These are phyloP conservation scores for Periphyllus acericola DNA, from an alignment of 2,888 invertebrate species.

Conservation along the genomic window DNA sequence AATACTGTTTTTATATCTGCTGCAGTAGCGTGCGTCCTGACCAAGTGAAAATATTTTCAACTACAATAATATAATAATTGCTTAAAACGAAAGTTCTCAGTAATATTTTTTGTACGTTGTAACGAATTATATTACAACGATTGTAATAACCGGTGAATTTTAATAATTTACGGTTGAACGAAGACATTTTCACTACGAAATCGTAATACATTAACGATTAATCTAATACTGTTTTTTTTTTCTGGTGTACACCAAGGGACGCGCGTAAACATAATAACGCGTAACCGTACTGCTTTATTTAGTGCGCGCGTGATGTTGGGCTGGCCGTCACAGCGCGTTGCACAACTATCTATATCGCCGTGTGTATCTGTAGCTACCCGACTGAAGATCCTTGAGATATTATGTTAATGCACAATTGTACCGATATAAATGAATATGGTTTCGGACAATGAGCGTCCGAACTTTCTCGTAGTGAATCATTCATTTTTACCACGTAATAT, in stretches of 20 bases:
- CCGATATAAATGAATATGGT: conserved; percentile 26
- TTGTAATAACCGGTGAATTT: background rate
- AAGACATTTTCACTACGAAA: background rate
- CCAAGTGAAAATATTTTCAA: background rate
- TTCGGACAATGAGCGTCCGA: conserved; percentile 4
- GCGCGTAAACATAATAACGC: background rate
- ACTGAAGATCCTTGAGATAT: conserved; percentile 13
- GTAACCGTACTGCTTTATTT: too few species aligned
- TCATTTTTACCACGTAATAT: background rate
- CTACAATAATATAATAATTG: background rate
- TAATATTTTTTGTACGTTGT: background rate
- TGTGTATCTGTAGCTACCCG: background rate
- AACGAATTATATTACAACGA: background rate
- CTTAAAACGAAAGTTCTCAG: background rate
- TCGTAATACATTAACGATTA: background rate
- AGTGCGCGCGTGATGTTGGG: background rate
- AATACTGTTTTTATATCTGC: background rate
- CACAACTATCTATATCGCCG: background rate
- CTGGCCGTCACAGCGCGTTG: background rate
- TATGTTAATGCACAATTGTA: conserved; percentile 29
- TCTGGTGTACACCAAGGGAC: background rate
- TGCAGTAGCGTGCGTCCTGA: background rate
- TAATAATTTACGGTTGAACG: background rate
- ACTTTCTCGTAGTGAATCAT: conserved; percentile 47
- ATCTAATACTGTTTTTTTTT: background rate